These are phyloP conservation scores for Octonoba sinensis DNA, from an alignment of 2,888 invertebrate species.

Conservation along the genomic window DNA sequence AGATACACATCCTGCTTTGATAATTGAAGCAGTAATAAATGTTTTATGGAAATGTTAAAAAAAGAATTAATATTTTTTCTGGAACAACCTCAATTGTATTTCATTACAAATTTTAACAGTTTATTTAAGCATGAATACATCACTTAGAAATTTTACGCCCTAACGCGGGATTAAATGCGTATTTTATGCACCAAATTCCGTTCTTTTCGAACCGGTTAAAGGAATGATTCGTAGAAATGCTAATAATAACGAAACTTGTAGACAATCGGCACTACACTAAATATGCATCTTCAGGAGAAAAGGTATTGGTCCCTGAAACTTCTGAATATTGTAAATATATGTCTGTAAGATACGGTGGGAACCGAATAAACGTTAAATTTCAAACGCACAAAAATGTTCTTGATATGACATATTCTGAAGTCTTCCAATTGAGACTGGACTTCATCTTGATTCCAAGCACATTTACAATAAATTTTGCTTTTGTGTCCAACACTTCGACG, in stretches of 20 bases:
- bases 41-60: too few relatives aligned
- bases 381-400: conserved; percentile 34
- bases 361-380: conserved; percentile 46
- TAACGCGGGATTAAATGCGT: neutral
- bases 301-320: conserved; percentile 59
- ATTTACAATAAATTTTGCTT: too few relatives aligned
- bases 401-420: conserved; percentile 53
- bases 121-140: too few relatives aligned
- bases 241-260: neutral
- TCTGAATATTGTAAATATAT: conserved; percentile 43
- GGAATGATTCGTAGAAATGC: conserved; percentile 10
- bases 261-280: neutral
- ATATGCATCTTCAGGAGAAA: conserved; percentile 24
- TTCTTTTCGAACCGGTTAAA: neutral
- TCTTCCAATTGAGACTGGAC: conserved; percentile 27
- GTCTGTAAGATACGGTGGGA: conserved; percentile 47
- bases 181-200: conserved; percentile 19
- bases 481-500: too few relatives aligned
- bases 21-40: too few relatives aligned
- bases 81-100: neutral
- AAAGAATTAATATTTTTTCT: neutral
- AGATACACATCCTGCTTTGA: too few relatives aligned
- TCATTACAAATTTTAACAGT: too few relatives aligned
- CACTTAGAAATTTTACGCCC: too few relatives aligned
- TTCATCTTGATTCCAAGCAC: too few relatives aligned